Evolutionary conservation across 2,888 invertebrate species (phyloP), one percentile per base, ranked within the genome.

Genomic region (Parnassius mnemosyne): DNA sequence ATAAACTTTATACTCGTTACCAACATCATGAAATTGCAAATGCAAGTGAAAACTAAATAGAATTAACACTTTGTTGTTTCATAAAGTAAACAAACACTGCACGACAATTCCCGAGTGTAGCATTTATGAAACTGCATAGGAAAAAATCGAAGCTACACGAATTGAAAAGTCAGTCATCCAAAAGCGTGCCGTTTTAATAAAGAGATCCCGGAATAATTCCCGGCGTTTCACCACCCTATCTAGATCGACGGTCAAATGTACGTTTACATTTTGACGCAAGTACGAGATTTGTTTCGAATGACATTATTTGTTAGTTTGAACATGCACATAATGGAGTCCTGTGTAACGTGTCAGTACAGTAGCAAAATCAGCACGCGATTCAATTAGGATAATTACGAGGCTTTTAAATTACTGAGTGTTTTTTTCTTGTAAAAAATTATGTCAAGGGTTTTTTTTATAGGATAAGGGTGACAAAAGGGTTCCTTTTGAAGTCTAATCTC

Each of bases 111-210:
- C 62, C 57, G 25, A n/a, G 62, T 53, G 62, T 57, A 20, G 61
- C 50, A 49, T 47, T 62, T 54, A 49, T 50, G 43, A 43, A 43
- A 43, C 57, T 50, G 20, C 43, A 53, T 34, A 13, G 51, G 20
- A 20, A 10, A 44, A 57, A 57, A 25, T 54, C 56, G 55, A 46
- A 47, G 46, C 53, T n/a, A 49, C 57, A 16, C 41, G 58, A 58
- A 63, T 55, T 58, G 63, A 55, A 59, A 59, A 58, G 54, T 55
- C 63, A 63, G 63, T 59, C 63, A 63, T 55, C 55, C 58, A 46
- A 47, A 51, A 52, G 55, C 63, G 59, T 13, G 46, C 54, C 63
- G 58, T 58, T 59, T 63, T 63, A 58, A 63, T 59, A 59, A 59
- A 63, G 54, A 16, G 54, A 54, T 63, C 63, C 58, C 34, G 51